These are phyloP conservation scores for Saccostrea glomerata DNA, from an alignment of 1,140 invertebrate species.

Conservation along the genomic window DNA sequence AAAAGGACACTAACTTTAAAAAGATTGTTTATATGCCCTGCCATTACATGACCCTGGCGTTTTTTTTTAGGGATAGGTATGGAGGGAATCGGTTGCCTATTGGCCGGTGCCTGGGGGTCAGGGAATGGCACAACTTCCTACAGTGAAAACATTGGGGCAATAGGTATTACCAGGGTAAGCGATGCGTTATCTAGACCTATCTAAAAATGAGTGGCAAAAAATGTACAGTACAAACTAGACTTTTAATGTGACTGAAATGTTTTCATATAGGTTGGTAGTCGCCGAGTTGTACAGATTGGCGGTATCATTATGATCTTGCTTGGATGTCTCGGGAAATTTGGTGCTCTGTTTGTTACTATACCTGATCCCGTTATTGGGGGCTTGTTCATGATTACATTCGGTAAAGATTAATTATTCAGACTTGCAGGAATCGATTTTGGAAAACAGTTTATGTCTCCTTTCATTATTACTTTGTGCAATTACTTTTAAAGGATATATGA, in stretches of 20 bases:
- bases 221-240: background rate
- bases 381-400: conserved; percentile 93
- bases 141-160: conserved; percentile 91
- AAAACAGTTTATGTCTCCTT: background rate
- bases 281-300: conserved; percentile 90
- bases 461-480: too few relatives aligned
- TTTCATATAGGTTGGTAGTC: conserved; percentile 86
- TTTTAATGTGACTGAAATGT: background rate
- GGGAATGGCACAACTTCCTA: conserved; percentile 92
- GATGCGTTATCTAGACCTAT: background rate
- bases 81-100: conserved; percentile 90
- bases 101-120: conserved; percentile 91
- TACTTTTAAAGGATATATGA: too few relatives aligned
- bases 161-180: conserved; percentile 84
- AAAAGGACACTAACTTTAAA: too few relatives aligned
- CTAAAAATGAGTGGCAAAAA: background rate
- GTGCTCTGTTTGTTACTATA: conserved; percentile 92
- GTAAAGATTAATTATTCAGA: conserved; percentile 76
- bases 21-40: too few relatives aligned
- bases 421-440: background rate
- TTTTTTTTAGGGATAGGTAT: conserved; percentile 85
- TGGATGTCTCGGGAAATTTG: conserved; percentile 85
- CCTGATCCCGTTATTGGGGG: conserved; percentile 92
- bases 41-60: background rate
- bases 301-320: conserved; percentile 89